Evolutionary conservation across 1,140 invertebrate genomes (phyloP), one percentile per base, ranked within the genome.

Genomic region (Aphis craccivora): DNA sequence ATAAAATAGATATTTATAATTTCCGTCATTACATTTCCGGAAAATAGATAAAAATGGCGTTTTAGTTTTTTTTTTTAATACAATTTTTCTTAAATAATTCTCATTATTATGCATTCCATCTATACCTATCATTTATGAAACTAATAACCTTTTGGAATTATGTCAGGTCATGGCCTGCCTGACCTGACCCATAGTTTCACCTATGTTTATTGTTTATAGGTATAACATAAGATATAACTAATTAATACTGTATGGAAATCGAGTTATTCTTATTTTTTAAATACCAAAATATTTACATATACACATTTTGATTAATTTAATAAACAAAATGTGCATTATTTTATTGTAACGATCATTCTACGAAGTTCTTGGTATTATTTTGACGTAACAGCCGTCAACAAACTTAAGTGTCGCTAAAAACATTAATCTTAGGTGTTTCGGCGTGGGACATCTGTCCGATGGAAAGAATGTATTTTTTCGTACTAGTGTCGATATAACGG

Each of bases 401-500:
- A 87, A 93, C 30, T 90, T 89, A 8, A 93, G 48, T 6, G 93
- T 93, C 22, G 43, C 0, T 45, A 83, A 43, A 37, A 93, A 93
- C 55, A 93, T 83, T 25, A 93, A 1, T 67, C 60, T 45, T 14
- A 93, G 53, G 43, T 93, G 7, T 9, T 81, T 23, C 7, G 51
- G 84, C 7, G 51, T 90, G 22, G 92, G 94, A 55, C 88, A 93
- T 25, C 53, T 88, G 22, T 94, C 43, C 1, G 94, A 91, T 0
- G 94, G 94, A 2, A 60, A 37, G 30, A 94, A 51, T 20, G 14
- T 37, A 43, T 90, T 93, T 35, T 55, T 95, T 55, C 96, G 94
- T 8, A 96, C 93, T 14, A 96, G 94, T 11, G 95, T 94, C 0
- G 96, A 95, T 30, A 96, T 93, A 5, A 96, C 94, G 2, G 95